phyloP scores from a whole-genome alignment of 2,797 vertebrate genomes.

The Arrhamphus sclerolepis region DNA sequence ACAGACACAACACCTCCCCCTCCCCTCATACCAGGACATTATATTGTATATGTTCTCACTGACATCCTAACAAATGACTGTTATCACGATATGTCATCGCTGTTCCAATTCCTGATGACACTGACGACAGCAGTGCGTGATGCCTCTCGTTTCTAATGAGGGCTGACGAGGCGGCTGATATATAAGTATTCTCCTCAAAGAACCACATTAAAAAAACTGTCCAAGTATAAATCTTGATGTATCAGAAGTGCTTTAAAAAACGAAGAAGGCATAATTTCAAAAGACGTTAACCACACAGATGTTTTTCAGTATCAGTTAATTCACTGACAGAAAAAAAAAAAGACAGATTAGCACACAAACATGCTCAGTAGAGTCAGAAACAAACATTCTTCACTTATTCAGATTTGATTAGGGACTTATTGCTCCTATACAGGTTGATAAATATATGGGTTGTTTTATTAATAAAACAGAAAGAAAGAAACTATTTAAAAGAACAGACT shows the following conservation, averaged over 20 bases:
- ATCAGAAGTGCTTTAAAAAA: background rate
- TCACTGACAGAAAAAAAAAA: background rate
- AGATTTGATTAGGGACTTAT: background rate
- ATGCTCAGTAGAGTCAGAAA: background rate
- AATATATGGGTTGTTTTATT: too few species aligned
- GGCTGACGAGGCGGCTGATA: slow-evolving; percentile 24
- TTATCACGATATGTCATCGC: slow-evolving; percentile 32
- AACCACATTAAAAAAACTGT: background rate
- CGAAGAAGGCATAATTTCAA: background rate
- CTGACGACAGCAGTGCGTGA: slow-evolving; percentile 24
- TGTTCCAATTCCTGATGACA: slow-evolving; percentile 28
- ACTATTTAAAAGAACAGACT: too few species aligned
- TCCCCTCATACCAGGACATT: slow-evolving; percentile 27
- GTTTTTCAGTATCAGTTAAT: background rate
- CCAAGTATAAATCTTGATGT: background rate
- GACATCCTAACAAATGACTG: slow-evolving; percentile 38
- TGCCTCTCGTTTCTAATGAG: slow-evolving; percentile 24
- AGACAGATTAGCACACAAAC: background rate
- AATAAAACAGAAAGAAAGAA: too few species aligned
- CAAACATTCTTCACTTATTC: background rate
- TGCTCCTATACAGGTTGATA: too few species aligned
- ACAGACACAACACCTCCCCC: slow-evolving; percentile 17
- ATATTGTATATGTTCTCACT: slow-evolving; percentile 38
- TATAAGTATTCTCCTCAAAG: slow-evolving; percentile 4
- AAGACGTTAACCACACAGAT: background rate